Evolutionary conservation across 2,888 invertebrate species (phyloP).

Genomic region (Hetaerina titia): DNA sequence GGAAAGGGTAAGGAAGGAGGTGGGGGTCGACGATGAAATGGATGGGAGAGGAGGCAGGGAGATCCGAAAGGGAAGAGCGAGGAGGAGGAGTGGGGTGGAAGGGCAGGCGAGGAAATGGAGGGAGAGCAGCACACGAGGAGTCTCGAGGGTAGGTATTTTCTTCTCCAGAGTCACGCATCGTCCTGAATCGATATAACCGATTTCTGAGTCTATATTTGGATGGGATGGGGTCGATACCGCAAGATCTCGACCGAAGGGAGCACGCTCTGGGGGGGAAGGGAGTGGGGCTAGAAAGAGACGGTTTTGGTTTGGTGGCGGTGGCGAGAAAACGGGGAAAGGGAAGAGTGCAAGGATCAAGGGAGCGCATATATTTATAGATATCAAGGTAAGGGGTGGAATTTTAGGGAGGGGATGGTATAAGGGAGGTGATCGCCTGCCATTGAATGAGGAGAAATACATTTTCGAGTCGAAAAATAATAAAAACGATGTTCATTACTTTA

Average conservation of each 20-base stretch:
- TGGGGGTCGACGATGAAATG: background rate
- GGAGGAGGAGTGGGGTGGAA: background rate
- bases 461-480: background rate
- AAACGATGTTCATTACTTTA: too few species aligned
- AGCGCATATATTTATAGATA: background rate
- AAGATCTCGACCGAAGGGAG: background rate
- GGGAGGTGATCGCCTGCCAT: background rate
- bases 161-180: constrained; percentile 10
- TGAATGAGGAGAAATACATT: background rate
- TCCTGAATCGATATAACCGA: constrained; percentile 38
- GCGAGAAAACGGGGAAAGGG: background rate
- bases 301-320: background rate
- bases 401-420: background rate
- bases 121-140: background rate
- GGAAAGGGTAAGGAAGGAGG: background rate
- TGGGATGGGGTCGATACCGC: constrained; percentile 41
- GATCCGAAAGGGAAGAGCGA: background rate
- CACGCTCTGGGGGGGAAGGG: background rate
- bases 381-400: background rate
- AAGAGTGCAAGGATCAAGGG: background rate
- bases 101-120: background rate
- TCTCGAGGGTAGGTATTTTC: background rate
- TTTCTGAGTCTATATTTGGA: constrained; percentile 59
- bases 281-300: background rate
- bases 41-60: background rate